Evolutionary conservation across 1,140 invertebrate genomes (phyloP).

Genomic region (Gyrodactylus bullatarudis): DNA sequence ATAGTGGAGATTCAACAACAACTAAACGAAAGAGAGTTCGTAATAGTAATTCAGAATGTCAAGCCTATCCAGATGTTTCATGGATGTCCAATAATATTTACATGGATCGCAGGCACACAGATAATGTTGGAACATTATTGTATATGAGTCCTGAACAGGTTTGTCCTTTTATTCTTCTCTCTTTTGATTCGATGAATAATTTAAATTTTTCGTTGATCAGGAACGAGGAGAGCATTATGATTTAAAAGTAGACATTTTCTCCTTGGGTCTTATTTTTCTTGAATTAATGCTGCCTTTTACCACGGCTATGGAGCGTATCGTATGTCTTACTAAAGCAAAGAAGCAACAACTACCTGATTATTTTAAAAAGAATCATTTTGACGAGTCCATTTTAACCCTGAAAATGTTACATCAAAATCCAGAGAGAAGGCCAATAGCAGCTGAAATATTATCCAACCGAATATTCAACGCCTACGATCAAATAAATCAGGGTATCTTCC

Average conservation of each 20-base stretch:
- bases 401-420: not conserved
- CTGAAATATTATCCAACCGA: not conserved
- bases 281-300: constrained; percentile 53
- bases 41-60: not conserved
- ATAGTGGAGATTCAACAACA: not conserved
- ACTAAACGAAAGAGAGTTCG: not conserved
- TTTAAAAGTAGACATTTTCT: constrained; percentile 83
- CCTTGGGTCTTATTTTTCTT: constrained; percentile 61
- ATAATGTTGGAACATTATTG: constrained; percentile 44
- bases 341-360: constrained; percentile 32
- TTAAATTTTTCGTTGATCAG: not conserved
- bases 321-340: constrained; percentile 24
- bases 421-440: not conserved
- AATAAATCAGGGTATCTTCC: not conserved
- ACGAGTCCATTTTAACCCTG: not conserved
- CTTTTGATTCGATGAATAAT: constrained; percentile 2
- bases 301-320: constrained; percentile 52
- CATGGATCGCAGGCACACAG: constrained; percentile 24
- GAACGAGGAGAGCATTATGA: constrained; percentile 26
- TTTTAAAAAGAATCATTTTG: constrained; percentile 22
- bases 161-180: constrained; percentile 13
- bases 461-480: not conserved
- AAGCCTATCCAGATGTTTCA: not conserved
- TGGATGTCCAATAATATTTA: not conserved
- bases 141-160: constrained; percentile 87